These are phyloP conservation scores for Luehdorfia chinensis DNA, from an alignment of 1,140 invertebrate species.

Conservation along the genomic window DNA sequence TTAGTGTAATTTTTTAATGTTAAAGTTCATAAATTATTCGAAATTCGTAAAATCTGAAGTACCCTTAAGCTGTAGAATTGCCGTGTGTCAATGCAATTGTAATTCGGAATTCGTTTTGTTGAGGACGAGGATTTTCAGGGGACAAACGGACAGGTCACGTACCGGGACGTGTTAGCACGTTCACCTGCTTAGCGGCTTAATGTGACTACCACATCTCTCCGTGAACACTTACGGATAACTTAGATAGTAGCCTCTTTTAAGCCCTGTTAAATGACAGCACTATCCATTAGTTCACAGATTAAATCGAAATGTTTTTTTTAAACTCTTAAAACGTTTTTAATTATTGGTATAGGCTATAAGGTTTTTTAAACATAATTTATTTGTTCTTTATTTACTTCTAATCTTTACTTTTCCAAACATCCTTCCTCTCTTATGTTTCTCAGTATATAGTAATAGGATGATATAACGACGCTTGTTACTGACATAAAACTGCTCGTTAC, in stretches of 20 bases:
- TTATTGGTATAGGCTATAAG: too few relatives aligned
- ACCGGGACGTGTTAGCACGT: slow-evolving; percentile 41
- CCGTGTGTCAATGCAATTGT: too few relatives aligned
- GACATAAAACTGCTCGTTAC: background rate
- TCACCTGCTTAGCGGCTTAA: slow-evolving; percentile 54
- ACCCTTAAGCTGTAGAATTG: too few relatives aligned
- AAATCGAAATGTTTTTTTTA: too few relatives aligned
- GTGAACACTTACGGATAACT: slow-evolving; percentile 2
- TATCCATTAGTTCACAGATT: background rate
- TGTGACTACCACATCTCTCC: slow-evolving; percentile 23
- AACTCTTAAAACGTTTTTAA: too few relatives aligned
- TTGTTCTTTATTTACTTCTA: too few relatives aligned
- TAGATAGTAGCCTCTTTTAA: slow-evolving; percentile 1
- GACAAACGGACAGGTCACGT: slow-evolving; percentile 18
- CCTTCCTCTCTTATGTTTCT: too few relatives aligned
- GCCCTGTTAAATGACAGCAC: slow-evolving; percentile 3
- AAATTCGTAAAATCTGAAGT: too few relatives aligned
- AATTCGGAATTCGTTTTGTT: slow-evolving; percentile 15
- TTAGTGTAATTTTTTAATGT: background rate
- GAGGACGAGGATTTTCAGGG: slow-evolving; percentile 14
- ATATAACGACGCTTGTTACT: too few relatives aligned
- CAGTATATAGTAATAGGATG: too few relatives aligned
- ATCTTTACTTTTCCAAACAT: too few relatives aligned
- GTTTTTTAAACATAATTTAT: too few relatives aligned
- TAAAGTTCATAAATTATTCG: background rate